phyloP scores from a whole-genome alignment of 1,140 invertebrate genomes.

The Drosophila takahashii region DNA sequence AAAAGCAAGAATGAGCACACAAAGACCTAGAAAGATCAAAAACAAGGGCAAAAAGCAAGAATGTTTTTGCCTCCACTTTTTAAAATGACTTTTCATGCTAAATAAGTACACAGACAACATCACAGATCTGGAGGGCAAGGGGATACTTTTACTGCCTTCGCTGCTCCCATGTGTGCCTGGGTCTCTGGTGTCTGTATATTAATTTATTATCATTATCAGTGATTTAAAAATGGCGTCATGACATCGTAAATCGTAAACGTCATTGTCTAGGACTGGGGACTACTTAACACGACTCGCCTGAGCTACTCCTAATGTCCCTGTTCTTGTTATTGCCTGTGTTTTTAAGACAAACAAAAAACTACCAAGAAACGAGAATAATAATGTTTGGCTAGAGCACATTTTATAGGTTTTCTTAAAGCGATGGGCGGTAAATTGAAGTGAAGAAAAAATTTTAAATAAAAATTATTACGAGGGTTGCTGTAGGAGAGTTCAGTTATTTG shows the following conservation, averaged over 20 bases:
- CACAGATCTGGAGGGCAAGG: not conserved
- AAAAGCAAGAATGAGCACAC: constrained; percentile 12
- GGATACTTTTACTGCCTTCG: constrained; percentile 25
- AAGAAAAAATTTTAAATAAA: constrained; percentile 9
- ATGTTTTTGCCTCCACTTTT: constrained; percentile 56
- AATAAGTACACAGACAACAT: constrained; percentile 71
- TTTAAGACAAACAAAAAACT: constrained; percentile 1
- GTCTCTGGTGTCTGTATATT: constrained; percentile 66
- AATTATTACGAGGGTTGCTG: not conserved
- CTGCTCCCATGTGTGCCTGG: constrained; percentile 39
- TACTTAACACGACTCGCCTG: constrained; percentile 62
- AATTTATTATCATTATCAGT: constrained; percentile 84
- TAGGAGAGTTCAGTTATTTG: too few species aligned
- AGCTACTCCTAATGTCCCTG: constrained; percentile 21
- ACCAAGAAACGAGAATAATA: not conserved
- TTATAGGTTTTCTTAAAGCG: constrained; percentile 19
- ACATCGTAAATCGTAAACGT: constrained; percentile 80
- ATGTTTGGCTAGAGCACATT: constrained; percentile 17
- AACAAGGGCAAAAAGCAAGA: constrained; percentile 38
- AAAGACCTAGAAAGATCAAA: constrained; percentile 58
- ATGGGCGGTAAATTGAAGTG: constrained; percentile 9
- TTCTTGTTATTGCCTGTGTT: constrained; percentile 47
- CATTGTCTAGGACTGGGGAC: constrained; percentile 65
- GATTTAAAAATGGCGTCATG: constrained; percentile 82
- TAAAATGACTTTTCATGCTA: constrained; percentile 82